Conservation (phyloP, 2,797 vertebrate genomes). For the Notoglanidium macrostoma region DNA sequence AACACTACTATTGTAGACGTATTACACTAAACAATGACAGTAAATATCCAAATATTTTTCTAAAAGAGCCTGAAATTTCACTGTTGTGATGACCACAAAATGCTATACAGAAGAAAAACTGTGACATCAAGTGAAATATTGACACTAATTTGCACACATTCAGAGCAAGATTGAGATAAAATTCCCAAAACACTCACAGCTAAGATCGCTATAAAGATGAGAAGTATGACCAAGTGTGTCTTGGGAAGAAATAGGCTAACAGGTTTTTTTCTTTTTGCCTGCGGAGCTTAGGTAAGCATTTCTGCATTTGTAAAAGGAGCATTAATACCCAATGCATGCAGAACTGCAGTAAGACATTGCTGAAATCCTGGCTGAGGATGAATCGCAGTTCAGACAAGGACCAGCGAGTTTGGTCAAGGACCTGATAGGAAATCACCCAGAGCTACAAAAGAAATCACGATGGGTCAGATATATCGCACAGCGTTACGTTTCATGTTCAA, state of each 20-base stretch:
- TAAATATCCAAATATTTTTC: neutral
- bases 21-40: neutral
- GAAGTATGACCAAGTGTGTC: neutral
- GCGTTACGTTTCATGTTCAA: neutral
- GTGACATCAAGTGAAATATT: neutral
- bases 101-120: neutral
- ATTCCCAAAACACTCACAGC: neutral
- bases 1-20: neutral
- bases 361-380: neutral
- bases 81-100: neutral
- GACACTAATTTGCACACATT: neutral
- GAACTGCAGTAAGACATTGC: neutral
- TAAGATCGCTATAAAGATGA: neutral
- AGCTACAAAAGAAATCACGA: no score
- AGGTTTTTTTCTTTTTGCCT: neutral
- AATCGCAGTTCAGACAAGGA: neutral
- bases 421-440: neutral
- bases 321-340: neutral
- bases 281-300: neutral
- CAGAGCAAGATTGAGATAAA: neutral
- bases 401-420: neutral
- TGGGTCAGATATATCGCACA: neutral
- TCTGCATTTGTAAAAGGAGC: conserved; percentile 14
- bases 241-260: neutral
- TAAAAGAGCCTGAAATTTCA: neutral